Evolutionary conservation across 2,797 vertebrate species (phyloP).

Genomic region (Sylvilagus floridanus): DNA sequence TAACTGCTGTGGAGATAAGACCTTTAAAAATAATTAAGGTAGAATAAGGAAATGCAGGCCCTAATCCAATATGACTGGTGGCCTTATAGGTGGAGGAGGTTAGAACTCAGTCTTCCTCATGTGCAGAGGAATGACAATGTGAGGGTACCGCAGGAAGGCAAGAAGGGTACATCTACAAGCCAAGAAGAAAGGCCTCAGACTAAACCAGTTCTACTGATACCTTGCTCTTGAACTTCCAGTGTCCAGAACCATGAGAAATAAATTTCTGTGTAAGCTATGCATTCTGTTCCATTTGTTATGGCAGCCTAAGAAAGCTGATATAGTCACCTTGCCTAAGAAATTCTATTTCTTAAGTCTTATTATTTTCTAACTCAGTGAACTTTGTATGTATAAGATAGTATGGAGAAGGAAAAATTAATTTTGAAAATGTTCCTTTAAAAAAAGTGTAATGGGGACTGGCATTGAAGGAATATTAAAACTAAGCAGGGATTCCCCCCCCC

Average conservation of each 20-base stretch:
- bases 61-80: background rate
- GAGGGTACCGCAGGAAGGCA: background rate
- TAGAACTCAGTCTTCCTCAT: background rate
- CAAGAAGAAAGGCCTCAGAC: background rate
- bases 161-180: background rate
- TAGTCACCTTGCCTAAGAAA: background rate
- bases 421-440: no score
- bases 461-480: no score
- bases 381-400: background rate
- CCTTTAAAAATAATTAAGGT: background rate
- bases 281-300: background rate
- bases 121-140: background rate
- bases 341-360: background rate
- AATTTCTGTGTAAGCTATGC: background rate
- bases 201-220: background rate
- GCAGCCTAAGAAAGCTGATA: background rate
- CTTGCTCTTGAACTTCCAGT: background rate
- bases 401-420: background rate
- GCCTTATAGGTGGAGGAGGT: background rate
- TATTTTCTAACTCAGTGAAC: constrained; percentile 25
- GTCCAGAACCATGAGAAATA: background rate
- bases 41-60: background rate
- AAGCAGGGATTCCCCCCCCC: no score
- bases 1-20: background rate
- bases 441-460: no score